Evolutionary conservation across 2,888 invertebrate genomes (phyloP), one percentile per base, ranked within the genome.

Genomic region (Dorcus parallelipipedus): DNA sequence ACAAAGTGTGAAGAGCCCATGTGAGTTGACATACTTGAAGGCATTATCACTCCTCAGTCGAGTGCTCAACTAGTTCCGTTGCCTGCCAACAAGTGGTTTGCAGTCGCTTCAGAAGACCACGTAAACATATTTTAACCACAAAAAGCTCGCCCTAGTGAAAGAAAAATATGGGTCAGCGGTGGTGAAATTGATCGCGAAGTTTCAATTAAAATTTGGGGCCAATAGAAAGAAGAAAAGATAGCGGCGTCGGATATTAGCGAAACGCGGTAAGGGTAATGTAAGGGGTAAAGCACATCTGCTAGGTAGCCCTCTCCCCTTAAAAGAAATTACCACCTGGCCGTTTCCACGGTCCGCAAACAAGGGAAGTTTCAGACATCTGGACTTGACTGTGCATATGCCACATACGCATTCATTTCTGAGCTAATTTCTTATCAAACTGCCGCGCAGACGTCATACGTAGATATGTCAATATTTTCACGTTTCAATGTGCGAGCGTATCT

Each of bases 311-410:
- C 26, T 73, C 75, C 75, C 72, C 76, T 75, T 72, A 66, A 76
- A 77, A 77, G 77, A 77, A 76, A 77, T 74, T 74, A 72, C 77
- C 78, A 78, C 78, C 78, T 78, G 78, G 78, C 73, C 67, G 71
- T 69, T 73, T 74, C 77, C 76, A 78, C 76, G 78, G 77, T 76
- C 75, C 64, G 73, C 76, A 78, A 78, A 77, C 78, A 78, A 74
- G 74, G 75, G 76, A 65, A 62, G 56, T 58, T 54, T 58, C 62
- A 55, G 62, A 67, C 68, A 68, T 68, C 68, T 68, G 67, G 65
- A 62, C 63, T 64, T 61, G 54, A 55, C 45, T 51, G 54, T 61
- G 61, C 67, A 69, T 67, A 67, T 68, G 68, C 67, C 66, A 64
- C 65, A 60, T 60, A 64, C 64, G 52, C 57, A 42, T 17, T 41